A percentile compares a stretch with the other conserved stretches of the same genome.
Conservation (phyloP, 92 coral and sea anemone genomes). For the Porites rus region DNA sequence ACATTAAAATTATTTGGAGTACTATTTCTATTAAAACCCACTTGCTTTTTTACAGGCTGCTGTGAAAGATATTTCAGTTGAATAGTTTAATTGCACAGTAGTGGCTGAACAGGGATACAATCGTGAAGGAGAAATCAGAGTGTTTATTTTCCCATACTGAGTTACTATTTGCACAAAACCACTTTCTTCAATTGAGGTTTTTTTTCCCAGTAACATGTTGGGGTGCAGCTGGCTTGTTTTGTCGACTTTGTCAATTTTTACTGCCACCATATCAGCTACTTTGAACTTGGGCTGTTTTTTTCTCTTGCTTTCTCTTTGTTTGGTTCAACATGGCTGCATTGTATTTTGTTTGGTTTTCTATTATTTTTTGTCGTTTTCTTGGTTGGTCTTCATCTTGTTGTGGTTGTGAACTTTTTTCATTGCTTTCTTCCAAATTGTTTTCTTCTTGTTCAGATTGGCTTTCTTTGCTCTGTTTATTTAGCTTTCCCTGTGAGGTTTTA, state of each 20-base stretch:
- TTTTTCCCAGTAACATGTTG: constrained; percentile 54
- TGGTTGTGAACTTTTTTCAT: constrained; percentile 21
- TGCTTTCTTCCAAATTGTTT: constrained; percentile 32
- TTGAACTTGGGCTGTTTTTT: constrained; percentile 43
- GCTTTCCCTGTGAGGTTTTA: constrained; percentile 41
- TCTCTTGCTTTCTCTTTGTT: constrained; percentile 50
- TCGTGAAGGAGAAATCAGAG: constrained; percentile 36
- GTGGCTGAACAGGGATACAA: constrained; percentile 41
- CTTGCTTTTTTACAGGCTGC: constrained; percentile 53
- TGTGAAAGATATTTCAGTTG: constrained; percentile 37
- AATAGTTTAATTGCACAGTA: constrained; percentile 36
- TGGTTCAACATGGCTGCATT: constrained; percentile 49
- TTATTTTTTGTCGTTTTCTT: constrained; percentile 40
- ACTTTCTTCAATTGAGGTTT: constrained; percentile 27
- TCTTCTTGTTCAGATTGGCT: constrained; percentile 38
- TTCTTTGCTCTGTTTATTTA: constrained; percentile 15
- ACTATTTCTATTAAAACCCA: constrained; percentile 18
- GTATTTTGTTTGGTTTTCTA: constrained; percentile 56
- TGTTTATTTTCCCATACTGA: constrained; percentile 45
- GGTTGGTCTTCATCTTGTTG: constrained; percentile 27
- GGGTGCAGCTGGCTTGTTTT: constrained; percentile 57
- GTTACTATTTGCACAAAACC: constrained; percentile 52
- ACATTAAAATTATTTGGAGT: too few relatives aligned
- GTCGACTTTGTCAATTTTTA: constrained; percentile 50
- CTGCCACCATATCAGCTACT: constrained; percentile 50